Percentiles rank a stretch among this genome's conserved stretches.
phyloP scores from a whole-genome alignment of 1,140 invertebrate species.

The Mylabris phalerata region DNA sequence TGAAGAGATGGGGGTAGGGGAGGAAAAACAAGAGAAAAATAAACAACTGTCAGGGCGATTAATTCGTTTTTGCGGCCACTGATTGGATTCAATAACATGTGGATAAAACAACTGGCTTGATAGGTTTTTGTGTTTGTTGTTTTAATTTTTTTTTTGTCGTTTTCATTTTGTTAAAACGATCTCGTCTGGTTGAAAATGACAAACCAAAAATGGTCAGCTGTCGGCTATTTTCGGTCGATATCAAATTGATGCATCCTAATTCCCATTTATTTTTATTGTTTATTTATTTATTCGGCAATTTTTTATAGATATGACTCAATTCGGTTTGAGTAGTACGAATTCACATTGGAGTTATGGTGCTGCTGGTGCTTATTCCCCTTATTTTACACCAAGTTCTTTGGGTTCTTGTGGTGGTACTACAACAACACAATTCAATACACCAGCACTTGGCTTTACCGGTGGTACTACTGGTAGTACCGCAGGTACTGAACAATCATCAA shows the following conservation, averaged over 20 bases:
- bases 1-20: no score
- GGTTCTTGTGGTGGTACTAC: constrained; percentile 60
- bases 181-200: constrained; percentile 16
- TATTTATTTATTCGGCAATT: not conserved
- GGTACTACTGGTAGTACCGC: constrained; percentile 40
- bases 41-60: constrained; percentile 19
- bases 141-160: no score
- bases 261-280: constrained; percentile 11
- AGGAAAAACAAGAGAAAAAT: constrained; percentile 12
- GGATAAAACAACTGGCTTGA: constrained; percentile 26
- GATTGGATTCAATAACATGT: constrained; percentile 31
- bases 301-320: constrained; percentile 66
- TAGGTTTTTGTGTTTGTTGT: constrained; percentile 14
- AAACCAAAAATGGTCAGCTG: not conserved
- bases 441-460: constrained; percentile 56
- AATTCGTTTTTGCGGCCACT: constrained; percentile 29
- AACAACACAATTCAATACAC: constrained; percentile 56
- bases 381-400: constrained; percentile 59
- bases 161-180: constrained; percentile 21
- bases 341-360: constrained; percentile 77
- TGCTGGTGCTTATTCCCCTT: constrained; percentile 73
- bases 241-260: constrained; percentile 9
- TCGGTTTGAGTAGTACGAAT: constrained; percentile 68
- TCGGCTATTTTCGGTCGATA: not conserved
- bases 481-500: constrained; percentile 57